Base-by-base conservation (phyloP, 2,797 vertebrate species). In the Garrulus glandarius region DNA sequence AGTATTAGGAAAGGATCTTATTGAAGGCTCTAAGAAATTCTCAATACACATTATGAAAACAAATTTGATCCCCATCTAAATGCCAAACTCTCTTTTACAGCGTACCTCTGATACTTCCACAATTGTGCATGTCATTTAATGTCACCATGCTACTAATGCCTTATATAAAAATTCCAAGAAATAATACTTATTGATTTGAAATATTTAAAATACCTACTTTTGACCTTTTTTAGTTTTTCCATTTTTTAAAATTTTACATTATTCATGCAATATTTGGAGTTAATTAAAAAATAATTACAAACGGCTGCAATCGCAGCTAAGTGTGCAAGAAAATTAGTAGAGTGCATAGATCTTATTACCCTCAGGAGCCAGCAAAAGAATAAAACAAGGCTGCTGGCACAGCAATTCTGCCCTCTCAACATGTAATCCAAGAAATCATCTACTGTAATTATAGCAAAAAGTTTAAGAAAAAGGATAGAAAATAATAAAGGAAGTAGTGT, bases 231-330 rank as follows among this genome's bases (percentile, higher is more conserved):
- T 8, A 27, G 29, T 47, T 65, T 88, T 46, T 39, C 18, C 1
- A 1, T 10, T 18, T 60, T 55, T 34, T 11, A 6, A 1, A 53
- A 64, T 63, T 81, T 49, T 84, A 27, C 52, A 79, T 65, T 93
- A 82, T 90, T 84, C 56, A 78, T 23, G 59, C 83, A 88, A 74
- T 46, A 70, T 43, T 83, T 14, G 34, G 32, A 84, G 72, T 92
- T 95, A 93, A 95, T 94, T 86, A 94, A 95, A 90, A 90, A 91
- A 90, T 79, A 88, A 95, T 87, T 92, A 90, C 63, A 43, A 29
- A 89, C 94, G 34, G 83, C 29, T 92, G 76, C 67, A 90, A 93
- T 74, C 79, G 93, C 67, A 88, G 70, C 77, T 88, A 95, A 85
- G 80, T 94, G 88, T 82, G 89, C 87, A 93, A 39, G 74, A 94